phyloP scores from a whole-genome alignment of 1,140 invertebrate species.

The Gerris buenoi region DNA sequence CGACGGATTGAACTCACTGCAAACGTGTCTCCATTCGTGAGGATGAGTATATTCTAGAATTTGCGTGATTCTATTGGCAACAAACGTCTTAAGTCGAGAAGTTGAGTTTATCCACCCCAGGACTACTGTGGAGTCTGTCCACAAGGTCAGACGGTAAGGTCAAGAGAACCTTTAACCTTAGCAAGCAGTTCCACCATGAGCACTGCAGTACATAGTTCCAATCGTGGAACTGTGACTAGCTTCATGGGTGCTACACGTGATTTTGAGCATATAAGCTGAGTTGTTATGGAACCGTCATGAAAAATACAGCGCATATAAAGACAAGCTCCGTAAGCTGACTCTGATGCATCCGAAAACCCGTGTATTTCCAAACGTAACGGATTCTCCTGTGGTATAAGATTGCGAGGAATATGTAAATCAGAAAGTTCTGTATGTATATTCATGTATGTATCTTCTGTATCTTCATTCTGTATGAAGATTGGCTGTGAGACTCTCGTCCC shows the following conservation, averaged over 20 bases:
- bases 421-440: neutral
- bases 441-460: neutral
- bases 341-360: neutral
- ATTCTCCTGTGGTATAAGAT: neutral
- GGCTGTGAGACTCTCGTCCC: slow-evolving; percentile 23
- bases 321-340: neutral
- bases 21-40: neutral
- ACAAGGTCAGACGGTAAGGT: neutral
- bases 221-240: neutral
- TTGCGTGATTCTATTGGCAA: neutral
- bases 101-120: neutral
- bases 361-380: neutral
- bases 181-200: no score
- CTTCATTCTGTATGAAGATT: neutral
- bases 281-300: neutral
- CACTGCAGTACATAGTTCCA: neutral
- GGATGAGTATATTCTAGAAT: neutral
- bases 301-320: neutral
- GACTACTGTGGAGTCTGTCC: neutral
- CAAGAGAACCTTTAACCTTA: neutral
- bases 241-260: neutral
- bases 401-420: neutral
- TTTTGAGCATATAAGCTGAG: neutral
- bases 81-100: neutral
- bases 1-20: neutral